Evolutionary conservation across 2,797 vertebrate genomes (phyloP), one percentile per base, ranked within the genome.

Genomic region (Melanogrammus aeglefinus): DNA sequence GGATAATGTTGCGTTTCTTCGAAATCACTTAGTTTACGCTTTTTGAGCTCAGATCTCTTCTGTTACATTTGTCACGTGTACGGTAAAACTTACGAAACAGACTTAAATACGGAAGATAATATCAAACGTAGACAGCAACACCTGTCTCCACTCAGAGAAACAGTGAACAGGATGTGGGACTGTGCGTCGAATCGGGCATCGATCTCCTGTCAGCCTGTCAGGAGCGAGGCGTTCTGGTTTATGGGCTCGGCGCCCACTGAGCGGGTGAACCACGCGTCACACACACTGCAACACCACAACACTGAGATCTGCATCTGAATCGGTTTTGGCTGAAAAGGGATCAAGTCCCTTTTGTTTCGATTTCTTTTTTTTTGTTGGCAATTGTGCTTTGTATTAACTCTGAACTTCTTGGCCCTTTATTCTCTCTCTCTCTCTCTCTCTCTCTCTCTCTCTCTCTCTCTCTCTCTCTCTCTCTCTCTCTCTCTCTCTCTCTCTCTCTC

Each of bases 1-100:
- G n/a, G 63, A 27, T 24, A n/a, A 12, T 85, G 77, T 33, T 5
- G 6, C 63, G 63, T 69, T 69, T 69, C 21, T 47, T 47, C 13
- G 44, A 47, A 47, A 14, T 47, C 44, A 14, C 44, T 44, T 1
- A 1, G 1, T 12, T 10, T 21, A 12, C 57, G 57, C 1, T 74
- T 44, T 44, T 44, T 44, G 41, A 21, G 24, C n/a, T 66, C 7
- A 5, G 21, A 21, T 21, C 16, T 66, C 16, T n/a, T 69, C 9
- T 39, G 38, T 39, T 10, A 1, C 1, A 10, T 39, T 39, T 39
- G 38, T n/a, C n/a, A n/a, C n/a, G n/a, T 39, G 38, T 9, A 36
- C 35, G 35, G 35, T 36, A 36, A 36, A 39, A 10, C 38, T 10
- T 39, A 10, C 1, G 36, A 39, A 39, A 39, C 8, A 39, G 7